These are phyloP conservation scores for Corydoras maculifer DNA, from an alignment of 2,113 vertebrate species.

Conservation along the genomic window DNA sequence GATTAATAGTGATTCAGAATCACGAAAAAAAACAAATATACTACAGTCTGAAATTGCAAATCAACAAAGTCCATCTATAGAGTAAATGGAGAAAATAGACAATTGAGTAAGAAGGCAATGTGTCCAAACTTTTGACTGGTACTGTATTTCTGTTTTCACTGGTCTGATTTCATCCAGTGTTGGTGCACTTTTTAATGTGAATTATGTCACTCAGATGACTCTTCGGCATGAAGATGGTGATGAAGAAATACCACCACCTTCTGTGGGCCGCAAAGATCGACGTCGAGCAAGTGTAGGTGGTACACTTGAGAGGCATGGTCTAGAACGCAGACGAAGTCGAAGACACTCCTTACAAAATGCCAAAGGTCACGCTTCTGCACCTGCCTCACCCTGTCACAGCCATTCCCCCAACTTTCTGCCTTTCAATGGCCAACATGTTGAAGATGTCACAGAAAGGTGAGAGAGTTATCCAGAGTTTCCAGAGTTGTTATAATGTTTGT, in stretches of 20 bases:
- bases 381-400: conserved; percentile 65
- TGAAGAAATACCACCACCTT: conserved; percentile 67
- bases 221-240: conserved; percentile 87
- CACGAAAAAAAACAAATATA: neutral
- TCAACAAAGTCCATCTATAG: neutral
- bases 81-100: too few relatives aligned
- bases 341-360: conserved; percentile 81
- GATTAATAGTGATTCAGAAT: too few relatives aligned
- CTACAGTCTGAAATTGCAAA: too few relatives aligned
- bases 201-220: conserved; percentile 59
- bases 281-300: conserved; percentile 78
- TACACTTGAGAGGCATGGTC: conserved; percentile 62
- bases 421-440: conserved; percentile 59
- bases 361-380: conserved; percentile 73
- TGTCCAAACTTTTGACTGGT: too few relatives aligned
- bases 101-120: too few relatives aligned
- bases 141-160: neutral
- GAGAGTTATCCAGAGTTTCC: conserved; percentile 23
- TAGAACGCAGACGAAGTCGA: conserved; percentile 85
- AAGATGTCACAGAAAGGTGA: conserved; percentile 84
- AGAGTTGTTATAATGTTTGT: neutral
- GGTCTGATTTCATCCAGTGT: too few relatives aligned
- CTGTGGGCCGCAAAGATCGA: conserved; percentile 72
- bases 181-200: neutral
- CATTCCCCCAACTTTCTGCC: conserved; percentile 52